phyloP scores from a whole-genome alignment of 2,113 vertebrate species.

The Pollachius pollachius region DNA sequence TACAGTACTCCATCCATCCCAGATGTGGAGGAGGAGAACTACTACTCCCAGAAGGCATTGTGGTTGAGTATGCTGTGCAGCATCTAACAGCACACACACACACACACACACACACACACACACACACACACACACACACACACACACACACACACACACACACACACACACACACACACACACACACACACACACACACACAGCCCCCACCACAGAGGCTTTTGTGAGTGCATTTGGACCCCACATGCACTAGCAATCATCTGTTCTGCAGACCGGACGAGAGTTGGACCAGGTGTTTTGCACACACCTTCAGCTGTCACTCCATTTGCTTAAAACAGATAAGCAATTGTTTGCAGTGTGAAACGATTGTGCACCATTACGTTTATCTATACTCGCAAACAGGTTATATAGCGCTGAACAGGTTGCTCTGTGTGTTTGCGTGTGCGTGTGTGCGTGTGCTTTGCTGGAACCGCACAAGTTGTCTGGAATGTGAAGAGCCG shows the following conservation, averaged over 20 bases:
- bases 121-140: background rate
- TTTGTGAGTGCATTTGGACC: background rate
- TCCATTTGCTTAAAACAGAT: background rate
- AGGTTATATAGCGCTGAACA: constrained; percentile 7
- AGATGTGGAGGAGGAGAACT: constrained; percentile 79
- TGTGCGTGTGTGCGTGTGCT: constrained; percentile 61
- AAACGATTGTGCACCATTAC: too few relatives aligned
- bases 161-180: background rate
- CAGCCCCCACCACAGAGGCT: background rate
- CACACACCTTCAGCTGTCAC: background rate
- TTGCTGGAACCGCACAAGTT: constrained; percentile 44
- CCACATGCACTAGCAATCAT: background rate
- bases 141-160: background rate
- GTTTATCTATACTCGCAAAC: background rate
- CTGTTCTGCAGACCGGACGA: background rate
- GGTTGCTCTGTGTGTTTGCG: constrained; percentile 29
- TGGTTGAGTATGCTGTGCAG: background rate
- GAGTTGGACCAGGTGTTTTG: background rate
- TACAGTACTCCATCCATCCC: constrained; percentile 82
- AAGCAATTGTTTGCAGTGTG: too few relatives aligned
- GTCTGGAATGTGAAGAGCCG: constrained; percentile 62
- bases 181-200: background rate
- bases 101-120: background rate
- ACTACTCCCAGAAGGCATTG: constrained; percentile 39
- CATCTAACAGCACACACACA: background rate